Percentiles rank a stretch among this genome's conserved stretches.
Evolutionary conservation across 2,888 invertebrate species (phyloP).

Genomic region (Polyommatus icarus): DNA sequence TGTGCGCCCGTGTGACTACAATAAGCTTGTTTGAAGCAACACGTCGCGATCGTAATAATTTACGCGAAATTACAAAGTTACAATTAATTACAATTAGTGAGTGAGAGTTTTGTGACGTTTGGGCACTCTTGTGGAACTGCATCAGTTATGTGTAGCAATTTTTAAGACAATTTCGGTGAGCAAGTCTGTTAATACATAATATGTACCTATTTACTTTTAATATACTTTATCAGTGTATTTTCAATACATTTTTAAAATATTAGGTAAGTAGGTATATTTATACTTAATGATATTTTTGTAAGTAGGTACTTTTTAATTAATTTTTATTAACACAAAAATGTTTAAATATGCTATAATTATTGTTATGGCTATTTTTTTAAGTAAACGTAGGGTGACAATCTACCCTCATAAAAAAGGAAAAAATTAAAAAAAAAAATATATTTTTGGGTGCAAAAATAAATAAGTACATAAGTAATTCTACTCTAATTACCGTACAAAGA

Average conservation of each 20-base stretch:
- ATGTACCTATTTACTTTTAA: slow-evolving; percentile 25
- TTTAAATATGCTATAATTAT: too few relatives aligned
- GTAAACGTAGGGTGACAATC: neutral
- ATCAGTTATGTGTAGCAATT: slow-evolving; percentile 48
- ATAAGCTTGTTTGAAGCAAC: slow-evolving; percentile 26
- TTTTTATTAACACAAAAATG: neutral
- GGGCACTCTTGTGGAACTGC: slow-evolving; percentile 49
- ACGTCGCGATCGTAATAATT: slow-evolving; percentile 42
- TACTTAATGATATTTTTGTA: neutral
- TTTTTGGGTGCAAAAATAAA: neutral
- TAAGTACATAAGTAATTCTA: neutral
- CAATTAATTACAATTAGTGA: slow-evolving; percentile 48
- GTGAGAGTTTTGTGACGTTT: slow-evolving; percentile 52
- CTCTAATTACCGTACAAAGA: neutral
- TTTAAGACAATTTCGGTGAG: slow-evolving; percentile 49
- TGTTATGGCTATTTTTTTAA: neutral
- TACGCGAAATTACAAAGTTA: slow-evolving; percentile 44
- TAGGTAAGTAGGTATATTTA: neutral
- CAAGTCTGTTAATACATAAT: slow-evolving; percentile 39
- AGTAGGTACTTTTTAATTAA: neutral
- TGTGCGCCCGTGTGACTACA: slow-evolving; percentile 42
- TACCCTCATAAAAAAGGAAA: neutral
- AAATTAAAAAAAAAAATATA: too few relatives aligned
- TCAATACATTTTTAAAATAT: neutral
- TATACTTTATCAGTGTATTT: neutral